Evolutionary conservation across 2,113 vertebrate species (phyloP).

Genomic region (Perognathus longimembris): DNA sequence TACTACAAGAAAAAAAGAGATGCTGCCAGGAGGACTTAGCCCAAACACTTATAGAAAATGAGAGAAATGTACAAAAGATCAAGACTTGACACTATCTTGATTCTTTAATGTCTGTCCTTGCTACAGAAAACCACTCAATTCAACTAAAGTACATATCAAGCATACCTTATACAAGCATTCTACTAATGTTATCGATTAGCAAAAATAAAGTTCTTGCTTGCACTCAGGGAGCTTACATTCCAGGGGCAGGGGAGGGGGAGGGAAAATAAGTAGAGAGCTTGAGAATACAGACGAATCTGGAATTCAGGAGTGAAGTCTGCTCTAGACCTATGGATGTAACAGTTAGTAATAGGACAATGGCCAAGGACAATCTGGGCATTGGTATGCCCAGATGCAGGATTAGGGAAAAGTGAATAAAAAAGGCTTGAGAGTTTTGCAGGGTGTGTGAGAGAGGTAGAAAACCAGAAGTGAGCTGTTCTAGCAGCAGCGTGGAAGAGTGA

Average conservation of each 20-base stretch:
- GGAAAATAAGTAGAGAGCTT: background rate
- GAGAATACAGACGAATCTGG: background rate
- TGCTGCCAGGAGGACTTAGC: background rate
- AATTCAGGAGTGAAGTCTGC: background rate
- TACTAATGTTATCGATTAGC: slow-evolving; percentile 2
- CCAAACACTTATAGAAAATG: background rate
- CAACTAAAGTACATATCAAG: background rate
- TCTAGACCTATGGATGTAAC: background rate
- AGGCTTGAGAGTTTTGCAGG: background rate
- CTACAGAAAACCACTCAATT: background rate
- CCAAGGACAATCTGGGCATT: background rate
- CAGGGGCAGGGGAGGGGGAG: background rate
- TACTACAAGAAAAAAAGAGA: too few relatives aligned
- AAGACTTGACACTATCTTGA: background rate
- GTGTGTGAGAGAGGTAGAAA: background rate
- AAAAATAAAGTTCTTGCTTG: background rate
- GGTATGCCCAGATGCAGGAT: background rate
- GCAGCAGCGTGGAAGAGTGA: background rate
- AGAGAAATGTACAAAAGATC: background rate
- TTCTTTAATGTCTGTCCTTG: slow-evolving; percentile 34
- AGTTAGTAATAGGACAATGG: background rate
- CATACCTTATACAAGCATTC: background rate
- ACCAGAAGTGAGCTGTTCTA: background rate
- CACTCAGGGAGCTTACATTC: too few relatives aligned
- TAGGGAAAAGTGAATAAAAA: background rate